Evolutionary conservation across 30 jellyfish, hydroid and myxozoan genomes (phyloP).

Genomic region (Nemopilema nomurai): DNA sequence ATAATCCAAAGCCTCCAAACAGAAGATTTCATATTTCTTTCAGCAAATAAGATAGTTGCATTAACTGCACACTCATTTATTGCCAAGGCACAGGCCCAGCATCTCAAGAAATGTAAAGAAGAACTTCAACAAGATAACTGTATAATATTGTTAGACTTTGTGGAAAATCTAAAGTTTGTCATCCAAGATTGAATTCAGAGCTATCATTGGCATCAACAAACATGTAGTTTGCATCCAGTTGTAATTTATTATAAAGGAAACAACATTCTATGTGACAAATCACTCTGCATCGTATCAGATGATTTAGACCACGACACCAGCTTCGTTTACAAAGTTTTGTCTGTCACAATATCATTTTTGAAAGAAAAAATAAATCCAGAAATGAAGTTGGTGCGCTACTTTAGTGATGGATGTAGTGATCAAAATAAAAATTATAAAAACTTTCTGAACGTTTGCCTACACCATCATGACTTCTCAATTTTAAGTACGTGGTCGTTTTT

Average conservation of each 20-base stretch:
- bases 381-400: slow-evolving; percentile 28
- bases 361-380: slow-evolving; percentile 10
- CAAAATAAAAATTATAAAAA: neutral
- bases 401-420: slow-evolving; percentile 85
- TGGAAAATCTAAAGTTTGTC: slow-evolving; percentile 60
- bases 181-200: slow-evolving; percentile 66
- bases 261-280: neutral
- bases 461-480: slow-evolving; percentile 36
- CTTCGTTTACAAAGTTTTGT: slow-evolving; percentile 47
- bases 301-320: slow-evolving; percentile 49
- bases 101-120: slow-evolving; percentile 44
- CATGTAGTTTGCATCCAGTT: slow-evolving; percentile 56
- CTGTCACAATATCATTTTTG: neutral
- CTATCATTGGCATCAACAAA: slow-evolving; percentile 52
- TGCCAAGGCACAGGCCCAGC: slow-evolving; percentile 57
- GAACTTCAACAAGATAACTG: slow-evolving; percentile 22
- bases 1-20: neutral
- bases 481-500: slow-evolving; percentile 68
- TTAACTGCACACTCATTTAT: slow-evolving; percentile 70
- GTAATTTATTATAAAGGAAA: slow-evolving; percentile 15
- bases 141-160: slow-evolving; percentile 51
- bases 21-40: slow-evolving; percentile 44
- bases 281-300: slow-evolving; percentile 74
- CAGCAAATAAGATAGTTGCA: slow-evolving; percentile 36
- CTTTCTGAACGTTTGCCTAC: slow-evolving; percentile 62